Evolutionary conservation across 2,797 vertebrate genomes (phyloP).

Genomic region (Premnoplex brunnescens): DNA sequence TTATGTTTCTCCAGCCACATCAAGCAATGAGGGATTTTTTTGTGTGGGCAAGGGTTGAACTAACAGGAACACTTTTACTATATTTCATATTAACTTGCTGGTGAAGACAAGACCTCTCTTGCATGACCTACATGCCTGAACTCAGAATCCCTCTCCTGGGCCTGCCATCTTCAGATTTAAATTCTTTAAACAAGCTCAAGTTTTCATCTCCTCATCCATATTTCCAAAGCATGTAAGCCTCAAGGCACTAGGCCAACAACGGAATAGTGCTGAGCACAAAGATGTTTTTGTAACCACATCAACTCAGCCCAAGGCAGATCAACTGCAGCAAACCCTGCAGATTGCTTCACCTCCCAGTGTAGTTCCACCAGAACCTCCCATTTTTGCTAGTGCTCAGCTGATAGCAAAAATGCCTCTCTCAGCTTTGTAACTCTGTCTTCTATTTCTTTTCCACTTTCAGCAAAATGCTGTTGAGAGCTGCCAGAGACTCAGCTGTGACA

Average conservation of each 20-base stretch:
- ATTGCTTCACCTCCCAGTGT: background rate
- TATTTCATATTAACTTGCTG: constrained; percentile 40
- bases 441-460: background rate
- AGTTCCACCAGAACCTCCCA: background rate
- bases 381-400: constrained; percentile 4
- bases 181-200: constrained; percentile 49
- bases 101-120: constrained; percentile 56
- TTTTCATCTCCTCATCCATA: constrained; percentile 64
- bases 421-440: background rate
- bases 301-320: constrained; percentile 25
- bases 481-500: constrained; percentile 33
- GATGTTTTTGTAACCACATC: constrained; percentile 64
- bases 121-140: constrained; percentile 43
- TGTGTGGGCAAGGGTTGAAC: background rate
- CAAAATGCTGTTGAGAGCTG: constrained; percentile 11
- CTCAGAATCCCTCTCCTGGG: constrained; percentile 45
- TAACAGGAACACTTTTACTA: constrained; percentile 17
- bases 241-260: constrained; percentile 58
- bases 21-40: background rate
- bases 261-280: constrained; percentile 59
- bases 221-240: constrained; percentile 61
- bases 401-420: background rate
- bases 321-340: constrained; percentile 11
- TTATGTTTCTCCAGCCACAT: constrained; percentile 3
- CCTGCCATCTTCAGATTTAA: constrained; percentile 63